Evolutionary conservation across 1,140 invertebrate genomes (phyloP).

Genomic region (Drosophila ambigua): DNA sequence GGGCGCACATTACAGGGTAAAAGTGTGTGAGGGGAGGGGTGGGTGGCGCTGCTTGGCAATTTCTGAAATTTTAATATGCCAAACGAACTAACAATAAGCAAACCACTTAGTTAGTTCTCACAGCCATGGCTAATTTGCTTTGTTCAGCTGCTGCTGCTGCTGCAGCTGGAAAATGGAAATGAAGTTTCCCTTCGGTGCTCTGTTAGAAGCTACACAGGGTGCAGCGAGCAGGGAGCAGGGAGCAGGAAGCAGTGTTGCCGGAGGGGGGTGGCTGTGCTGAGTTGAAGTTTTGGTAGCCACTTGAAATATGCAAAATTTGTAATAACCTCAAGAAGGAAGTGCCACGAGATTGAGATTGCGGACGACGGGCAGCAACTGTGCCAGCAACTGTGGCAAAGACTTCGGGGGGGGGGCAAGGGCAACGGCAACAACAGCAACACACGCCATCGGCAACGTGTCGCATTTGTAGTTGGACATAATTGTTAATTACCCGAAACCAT

Average conservation of each 20-base stretch:
- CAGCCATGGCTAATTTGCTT: conserved; percentile 67
- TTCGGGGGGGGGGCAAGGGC: neutral
- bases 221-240: too few relatives aligned
- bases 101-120: conserved; percentile 76
- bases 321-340: conserved; percentile 62
- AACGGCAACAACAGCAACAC: conserved; percentile 23
- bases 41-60: conserved; percentile 33
- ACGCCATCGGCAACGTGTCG: conserved; percentile 80
- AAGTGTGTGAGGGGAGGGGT: conserved; percentile 11
- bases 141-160: conserved; percentile 41
- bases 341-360: conserved; percentile 27
- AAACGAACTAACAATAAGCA: conserved; percentile 73
- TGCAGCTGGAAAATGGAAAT: conserved; percentile 42
- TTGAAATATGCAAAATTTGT: conserved; percentile 78
- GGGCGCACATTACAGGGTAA: conserved; percentile 41
- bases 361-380: conserved; percentile 12
- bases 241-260: too few relatives aligned
- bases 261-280: neutral
- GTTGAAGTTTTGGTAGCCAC: conserved; percentile 43
- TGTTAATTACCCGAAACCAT: conserved; percentile 82
- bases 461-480: conserved; percentile 82
- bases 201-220: conserved; percentile 1
- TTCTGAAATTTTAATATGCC: conserved; percentile 73
- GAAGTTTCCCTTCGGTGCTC: conserved; percentile 34
- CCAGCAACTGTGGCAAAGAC: neutral